These are phyloP conservation scores for Urocolius indicus DNA, from an alignment of 2,113 vertebrate genomes.

Conservation along the genomic window DNA sequence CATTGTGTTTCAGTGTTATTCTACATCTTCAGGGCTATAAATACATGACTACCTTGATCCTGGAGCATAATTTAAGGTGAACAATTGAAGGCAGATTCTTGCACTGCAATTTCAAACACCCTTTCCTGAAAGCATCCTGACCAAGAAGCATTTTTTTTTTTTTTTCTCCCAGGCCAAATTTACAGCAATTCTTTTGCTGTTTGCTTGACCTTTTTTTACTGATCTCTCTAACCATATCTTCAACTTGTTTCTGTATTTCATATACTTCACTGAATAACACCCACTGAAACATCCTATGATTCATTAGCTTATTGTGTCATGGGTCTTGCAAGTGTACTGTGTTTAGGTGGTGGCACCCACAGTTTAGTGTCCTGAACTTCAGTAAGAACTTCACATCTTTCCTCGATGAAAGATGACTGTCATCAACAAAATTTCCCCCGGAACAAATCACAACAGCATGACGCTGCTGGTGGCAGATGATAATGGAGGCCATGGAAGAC, in stretches of 20 bases:
- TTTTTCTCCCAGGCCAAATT: background rate
- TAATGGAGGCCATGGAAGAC: background rate
- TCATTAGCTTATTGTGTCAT: slow-evolving; percentile 39
- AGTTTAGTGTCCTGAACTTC: background rate
- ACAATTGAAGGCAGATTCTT: background rate
- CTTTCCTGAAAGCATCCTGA: slow-evolving; percentile 1
- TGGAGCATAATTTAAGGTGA: background rate
- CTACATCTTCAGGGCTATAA: background rate
- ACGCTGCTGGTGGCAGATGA: background rate
- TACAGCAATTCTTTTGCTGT: background rate
- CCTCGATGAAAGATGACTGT: background rate
- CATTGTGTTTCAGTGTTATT: background rate
- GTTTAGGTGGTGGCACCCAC: background rate
- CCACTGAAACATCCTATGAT: slow-evolving; percentile 40
- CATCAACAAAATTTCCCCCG: background rate
- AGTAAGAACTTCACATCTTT: background rate
- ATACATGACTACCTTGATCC: background rate
- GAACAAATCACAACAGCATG: background rate
- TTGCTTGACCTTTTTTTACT: slow-evolving; percentile 39
- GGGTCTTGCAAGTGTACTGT: background rate
- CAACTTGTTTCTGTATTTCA: slow-evolving; percentile 39
- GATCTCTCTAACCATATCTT: slow-evolving; percentile 15
- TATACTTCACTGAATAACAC: slow-evolving; percentile 18
- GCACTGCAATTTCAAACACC: background rate
- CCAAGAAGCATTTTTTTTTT: background rate